Conservation (phyloP, 2,888 invertebrate genomes). For the Brenthis hecate region DNA sequence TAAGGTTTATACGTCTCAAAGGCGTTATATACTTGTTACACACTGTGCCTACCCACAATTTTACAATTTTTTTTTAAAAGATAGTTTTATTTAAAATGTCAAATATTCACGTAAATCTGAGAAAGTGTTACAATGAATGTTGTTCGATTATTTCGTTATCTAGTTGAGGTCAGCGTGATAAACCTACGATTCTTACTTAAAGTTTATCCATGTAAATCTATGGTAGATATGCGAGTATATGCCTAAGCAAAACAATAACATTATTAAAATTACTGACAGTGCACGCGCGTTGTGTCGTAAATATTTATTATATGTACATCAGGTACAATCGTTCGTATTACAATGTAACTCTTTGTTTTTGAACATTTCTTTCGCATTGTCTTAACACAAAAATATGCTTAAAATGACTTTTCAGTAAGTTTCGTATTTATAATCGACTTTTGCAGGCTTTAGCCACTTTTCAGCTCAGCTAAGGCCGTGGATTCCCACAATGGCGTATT, state of each 20-base stretch:
- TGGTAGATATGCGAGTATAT: not conserved
- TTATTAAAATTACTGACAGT: conserved; percentile 16
- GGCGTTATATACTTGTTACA: no score
- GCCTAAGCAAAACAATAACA: conserved; percentile 18
- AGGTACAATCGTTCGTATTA: not conserved
- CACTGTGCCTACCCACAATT: no score
- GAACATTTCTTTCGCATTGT: conserved; percentile 1
- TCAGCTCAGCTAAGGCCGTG: no score
- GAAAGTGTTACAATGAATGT: no score
- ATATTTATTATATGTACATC: conserved; percentile 13
- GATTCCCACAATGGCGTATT: no score
- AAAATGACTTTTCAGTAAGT: not conserved
- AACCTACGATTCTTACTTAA: not conserved
- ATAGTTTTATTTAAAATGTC: no score
- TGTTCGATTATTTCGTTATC: no score
- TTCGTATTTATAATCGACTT: not conserved
- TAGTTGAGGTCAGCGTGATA: no score
- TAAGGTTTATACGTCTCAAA: no score
- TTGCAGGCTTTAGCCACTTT: no score
- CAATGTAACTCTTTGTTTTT: conserved; percentile 3
- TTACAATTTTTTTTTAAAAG: no score
- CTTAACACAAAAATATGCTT: not conserved
- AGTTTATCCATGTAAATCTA: conserved; percentile 1
- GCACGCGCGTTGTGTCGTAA: conserved; percentile 14
- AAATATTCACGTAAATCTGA: no score